phyloP scores from a whole-genome alignment of 2,888 invertebrate genomes.

The Pandemis heparana region DNA sequence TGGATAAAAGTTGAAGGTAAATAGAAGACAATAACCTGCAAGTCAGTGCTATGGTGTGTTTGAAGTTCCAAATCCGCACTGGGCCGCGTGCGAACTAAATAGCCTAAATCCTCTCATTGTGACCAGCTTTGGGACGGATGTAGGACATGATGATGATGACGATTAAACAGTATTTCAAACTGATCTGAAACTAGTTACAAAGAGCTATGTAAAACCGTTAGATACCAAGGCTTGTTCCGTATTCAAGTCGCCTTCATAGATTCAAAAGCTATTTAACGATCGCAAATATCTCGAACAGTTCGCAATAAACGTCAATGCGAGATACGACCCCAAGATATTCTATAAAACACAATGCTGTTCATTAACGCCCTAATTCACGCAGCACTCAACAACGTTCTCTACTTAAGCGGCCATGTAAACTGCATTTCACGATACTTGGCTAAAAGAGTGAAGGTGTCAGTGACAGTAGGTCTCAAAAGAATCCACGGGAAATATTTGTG shows the following conservation, averaged over 20 bases:
- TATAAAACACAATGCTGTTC: constrained; percentile 34
- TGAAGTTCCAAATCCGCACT: too few species aligned
- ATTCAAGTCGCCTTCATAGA: background rate
- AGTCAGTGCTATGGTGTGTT: too few species aligned
- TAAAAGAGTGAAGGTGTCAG: background rate
- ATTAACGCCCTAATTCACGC: constrained; percentile 33
- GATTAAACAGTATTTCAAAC: too few species aligned
- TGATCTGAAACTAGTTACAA: too few species aligned
- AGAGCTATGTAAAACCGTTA: background rate
- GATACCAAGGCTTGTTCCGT: background rate
- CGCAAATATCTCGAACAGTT: constrained; percentile 11
- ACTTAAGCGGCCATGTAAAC: constrained; percentile 42
- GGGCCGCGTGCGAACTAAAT: too few species aligned
- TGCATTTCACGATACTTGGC: constrained; percentile 38
- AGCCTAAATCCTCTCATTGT: too few species aligned
- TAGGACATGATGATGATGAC: too few species aligned
- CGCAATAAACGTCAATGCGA: constrained; percentile 9
- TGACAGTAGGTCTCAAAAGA: constrained; percentile 16
- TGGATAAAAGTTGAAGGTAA: too few species aligned
- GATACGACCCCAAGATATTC: constrained; percentile 8
- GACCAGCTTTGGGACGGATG: too few species aligned
- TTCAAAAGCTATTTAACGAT: constrained; percentile 6
- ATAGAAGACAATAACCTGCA: too few species aligned
- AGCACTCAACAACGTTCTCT: constrained; percentile 34
- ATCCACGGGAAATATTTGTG: background rate